These are phyloP conservation scores for Craniophora ligustri DNA, from an alignment of 2,888 invertebrate genomes.

Conservation along the genomic window DNA sequence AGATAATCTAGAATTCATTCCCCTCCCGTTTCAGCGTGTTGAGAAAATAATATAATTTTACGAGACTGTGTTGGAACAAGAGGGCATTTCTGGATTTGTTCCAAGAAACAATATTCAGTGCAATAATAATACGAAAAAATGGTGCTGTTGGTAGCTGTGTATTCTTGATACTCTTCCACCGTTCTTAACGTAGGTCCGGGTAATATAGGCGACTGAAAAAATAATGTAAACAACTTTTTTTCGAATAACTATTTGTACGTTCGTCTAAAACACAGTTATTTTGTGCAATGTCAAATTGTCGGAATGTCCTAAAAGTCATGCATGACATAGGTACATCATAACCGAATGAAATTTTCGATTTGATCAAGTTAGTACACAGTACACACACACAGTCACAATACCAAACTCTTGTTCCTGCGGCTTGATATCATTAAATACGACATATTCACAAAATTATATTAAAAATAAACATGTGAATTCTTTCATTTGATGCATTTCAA, in stretches of 20 bases:
- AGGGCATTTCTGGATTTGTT: slow-evolving; percentile 54
- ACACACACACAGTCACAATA: too few species aligned
- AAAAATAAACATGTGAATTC: too few species aligned
- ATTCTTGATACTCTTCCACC: slow-evolving; percentile 20
- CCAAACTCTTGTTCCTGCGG: too few species aligned
- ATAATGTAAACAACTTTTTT: slow-evolving; percentile 21
- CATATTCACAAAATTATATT: too few species aligned
- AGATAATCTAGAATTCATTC: slow-evolving; percentile 39
- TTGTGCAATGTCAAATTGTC: too few species aligned
- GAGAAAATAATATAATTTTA: slow-evolving; percentile 49
- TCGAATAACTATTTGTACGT: not conserved
- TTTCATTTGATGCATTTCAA: too few species aligned
- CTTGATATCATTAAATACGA: too few species aligned
- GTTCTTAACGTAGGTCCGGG: slow-evolving; percentile 32
- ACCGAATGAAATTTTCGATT: too few species aligned
- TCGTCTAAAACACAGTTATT: not conserved
- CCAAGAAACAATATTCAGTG: slow-evolving; percentile 39
- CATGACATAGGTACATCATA: too few species aligned
- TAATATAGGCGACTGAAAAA: slow-evolving; percentile 16
- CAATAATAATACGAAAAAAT: slow-evolving; percentile 29
- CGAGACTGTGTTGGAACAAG: slow-evolving; percentile 34
- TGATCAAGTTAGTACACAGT: too few species aligned
- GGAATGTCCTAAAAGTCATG: too few species aligned
- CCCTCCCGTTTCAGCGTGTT: slow-evolving; percentile 27
- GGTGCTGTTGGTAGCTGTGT: slow-evolving; percentile 11